Evolutionary conservation across 2,797 vertebrate genomes (phyloP), one percentile per base, ranked within the genome.

Genomic region (Acomys russatus): DNA sequence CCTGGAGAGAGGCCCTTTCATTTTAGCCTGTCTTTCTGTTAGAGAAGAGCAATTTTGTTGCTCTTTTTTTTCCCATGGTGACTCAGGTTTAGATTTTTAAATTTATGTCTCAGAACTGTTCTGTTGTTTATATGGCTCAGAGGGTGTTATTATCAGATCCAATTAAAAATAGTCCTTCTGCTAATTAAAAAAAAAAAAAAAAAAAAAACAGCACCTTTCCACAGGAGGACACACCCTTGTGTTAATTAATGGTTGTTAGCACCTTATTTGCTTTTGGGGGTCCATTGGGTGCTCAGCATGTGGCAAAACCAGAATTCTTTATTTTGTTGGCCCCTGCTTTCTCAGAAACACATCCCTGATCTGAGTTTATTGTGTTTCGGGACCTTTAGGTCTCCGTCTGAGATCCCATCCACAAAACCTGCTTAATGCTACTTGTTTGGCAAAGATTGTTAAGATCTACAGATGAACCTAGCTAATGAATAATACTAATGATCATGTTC

Each of bases 101-200:
- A 92, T 96, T 96, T 96, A 96, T 71, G 80, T 86, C 77, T 90
- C 89, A 96, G 94, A 92, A 93, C 76, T 64, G 23, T 88, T 94
- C 54, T 12, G 0, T 44, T 94, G 83, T 97, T 94, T 97, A 79
- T 80, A 91, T 51, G 80, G 73, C 92, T 96, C 92, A 93, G 79
- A 86, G 76, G 83, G 63, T 95, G 80, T 92, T 96, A 95, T 97
- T 96, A 97, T 96, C 87, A 95, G 95, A 97, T 96, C 88, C 91
- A 97, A 96, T 95, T 97, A 96, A 96, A 97, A 94, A 90, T 82
- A 95, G 92, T 92, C 71, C 35, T 96, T 96, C 66, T 94, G 73
- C 84, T 97, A 94, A 89, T 94, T 96, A 96, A 96, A 96, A 96
- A 97, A 94, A 96, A 6, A 59, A 94, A 89, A 94, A 97, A 96